phyloP scores from a whole-genome alignment of 2,888 invertebrate species.

The Andrena haemorrhoa region DNA sequence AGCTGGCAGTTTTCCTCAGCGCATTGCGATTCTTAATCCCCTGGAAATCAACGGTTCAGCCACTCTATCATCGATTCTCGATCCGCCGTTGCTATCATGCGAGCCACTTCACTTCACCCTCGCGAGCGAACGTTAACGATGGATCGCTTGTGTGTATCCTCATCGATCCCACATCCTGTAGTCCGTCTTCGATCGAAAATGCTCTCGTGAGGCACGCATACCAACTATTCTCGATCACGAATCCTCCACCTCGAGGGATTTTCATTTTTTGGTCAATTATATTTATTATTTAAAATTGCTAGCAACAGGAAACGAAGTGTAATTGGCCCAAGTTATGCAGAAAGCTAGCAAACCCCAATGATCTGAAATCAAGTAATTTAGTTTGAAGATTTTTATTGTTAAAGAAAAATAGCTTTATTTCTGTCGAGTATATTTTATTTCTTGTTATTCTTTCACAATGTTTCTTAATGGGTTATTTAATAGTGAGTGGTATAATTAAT shows the following conservation, averaged over 20 bases:
- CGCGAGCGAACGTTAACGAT: background rate
- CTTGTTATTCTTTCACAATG: too few relatives aligned
- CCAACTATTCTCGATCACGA: conserved; percentile 35
- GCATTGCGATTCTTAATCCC: conserved; percentile 70
- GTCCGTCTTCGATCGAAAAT: conserved; percentile 29
- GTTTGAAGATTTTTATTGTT: too few relatives aligned
- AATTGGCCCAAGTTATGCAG: too few relatives aligned
- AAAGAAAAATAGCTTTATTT: too few relatives aligned
- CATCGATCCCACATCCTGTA: conserved; percentile 29
- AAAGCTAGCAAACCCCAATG: too few relatives aligned
- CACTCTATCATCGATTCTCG: conserved; percentile 73
- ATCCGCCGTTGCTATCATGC: conserved; percentile 64
- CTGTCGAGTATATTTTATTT: too few relatives aligned
- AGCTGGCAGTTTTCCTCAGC: conserved; percentile 49
- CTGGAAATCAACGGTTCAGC: conserved; percentile 66
- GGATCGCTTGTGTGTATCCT: conserved; percentile 21
- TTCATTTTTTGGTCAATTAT: conserved; percentile 6
- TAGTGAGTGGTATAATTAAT: too few relatives aligned
- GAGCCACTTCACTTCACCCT: conserved; percentile 12
- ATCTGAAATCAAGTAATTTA: too few relatives aligned
- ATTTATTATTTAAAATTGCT: conserved; percentile 35
- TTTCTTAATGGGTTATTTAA: too few relatives aligned
- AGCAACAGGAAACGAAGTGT: background rate
- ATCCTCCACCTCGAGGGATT: background rate
- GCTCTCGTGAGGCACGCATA: conserved; percentile 62